Base-by-base conservation (phyloP, 1,140 invertebrate species). In the Nasonia giraulti region DNA sequence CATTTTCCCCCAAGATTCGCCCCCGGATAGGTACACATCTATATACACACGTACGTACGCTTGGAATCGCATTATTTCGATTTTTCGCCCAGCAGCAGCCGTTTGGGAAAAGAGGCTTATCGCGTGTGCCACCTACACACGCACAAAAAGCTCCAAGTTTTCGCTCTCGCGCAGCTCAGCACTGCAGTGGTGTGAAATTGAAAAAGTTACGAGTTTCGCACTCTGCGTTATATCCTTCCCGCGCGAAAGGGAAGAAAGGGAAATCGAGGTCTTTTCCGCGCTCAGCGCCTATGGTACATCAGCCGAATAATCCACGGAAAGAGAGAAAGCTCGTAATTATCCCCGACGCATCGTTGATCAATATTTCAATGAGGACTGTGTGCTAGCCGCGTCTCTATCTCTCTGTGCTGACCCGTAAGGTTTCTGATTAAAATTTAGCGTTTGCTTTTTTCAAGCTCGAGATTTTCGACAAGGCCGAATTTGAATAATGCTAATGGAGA, bases 291-390 rank as follows among this genome's bases (percentile, higher is more conserved):
- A 27, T 73, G 12, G 31, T 37, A 74, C 71, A 10, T 69, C n/a
- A 0, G n/a, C 0, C n/a, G 66, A 23, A 27, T 23, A 69, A 12
- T 69, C 66, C 14, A 74, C 71, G 14, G 20, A 76, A 11, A 55
- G 3, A 17, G 6, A 66, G 5, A 73, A 75, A 75, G 37, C 12
- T 50, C 11, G 62, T 44, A 69, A 85, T 85, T 80, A 62, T 62
- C 14, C 23, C 8, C 1, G 17, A 80, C 87, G 79, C 87, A 90
- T 87, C 86, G 88, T 81, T 77, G 89, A 91, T 90, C 88, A 88
- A 90, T 90, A 89, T 88, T 90, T 91, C 86, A 88, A 85, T 85
- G 74, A 62, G 6, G 31, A n/a, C 55, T 55, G 12, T 55, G 0
- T 37, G 33, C 33, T 77, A 40, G n/a, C 73, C 62, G n/a, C 73